Evolutionary conservation across 2,888 invertebrate genomes (phyloP), one percentile per base, ranked within the genome.

Genomic region (Caenorhabditis sp.): DNA sequence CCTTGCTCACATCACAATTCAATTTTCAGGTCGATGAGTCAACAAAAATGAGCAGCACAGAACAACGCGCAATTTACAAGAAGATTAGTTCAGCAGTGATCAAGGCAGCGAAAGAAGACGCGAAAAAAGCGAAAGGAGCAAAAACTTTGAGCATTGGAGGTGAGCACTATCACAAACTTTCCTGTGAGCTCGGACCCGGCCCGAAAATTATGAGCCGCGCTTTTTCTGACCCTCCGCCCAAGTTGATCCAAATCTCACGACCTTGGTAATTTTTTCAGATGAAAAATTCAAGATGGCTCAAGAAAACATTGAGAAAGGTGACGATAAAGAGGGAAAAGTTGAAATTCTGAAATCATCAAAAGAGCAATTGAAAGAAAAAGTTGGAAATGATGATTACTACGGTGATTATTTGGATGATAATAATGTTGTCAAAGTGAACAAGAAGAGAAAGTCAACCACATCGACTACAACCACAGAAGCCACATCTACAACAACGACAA

Each of bases 381-480:
- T 69, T 60, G 66, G 62, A 50, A 62, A 73, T 63, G 73, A 68
- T 62, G 73, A 73, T 73, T 68, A 73, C 66, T 73, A 69, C 65
- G 72, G 72, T 43, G 69, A 69, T 69, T 69, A 68, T 73, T 69
- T 73, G 66, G 73, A 73, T 65, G 69, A 69, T 60, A 69, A 65
- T 58, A 65, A 73, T 73, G 73, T 72, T 63, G 65, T 68, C 53
- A 73, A 73, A 64, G 55, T 73, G 21, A 53, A 49, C 43, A 49
- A 43, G 59, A 55, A 26, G 23, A 55, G 27, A 55, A 55, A 26
- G 55, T 26, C 53, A 58, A 66, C n/a, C 8, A 50, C 53, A 31
- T 26, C 54, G 14, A 62, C 55, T 50, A 19, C 19, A 23, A 12
- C 26, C 0, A 43, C 62, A 17, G 67, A 66, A 67, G 63, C 66